Evolutionary conservation across 1,140 invertebrate genomes (phyloP).

Genomic region (Danaus plexippus): DNA sequence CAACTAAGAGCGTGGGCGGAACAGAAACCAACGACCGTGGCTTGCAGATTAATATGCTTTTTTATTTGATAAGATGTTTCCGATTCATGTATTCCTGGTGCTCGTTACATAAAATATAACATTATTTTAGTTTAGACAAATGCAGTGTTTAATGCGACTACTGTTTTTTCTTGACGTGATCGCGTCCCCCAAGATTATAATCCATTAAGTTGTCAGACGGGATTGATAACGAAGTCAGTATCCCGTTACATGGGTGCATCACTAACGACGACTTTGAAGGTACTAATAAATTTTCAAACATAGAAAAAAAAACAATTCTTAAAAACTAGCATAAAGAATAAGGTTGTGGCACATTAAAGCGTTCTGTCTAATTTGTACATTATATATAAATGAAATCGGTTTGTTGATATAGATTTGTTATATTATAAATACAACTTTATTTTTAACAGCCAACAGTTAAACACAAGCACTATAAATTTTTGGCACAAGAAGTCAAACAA

Average conservation of each 20-base stretch:
- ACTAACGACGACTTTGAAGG: constrained; percentile 14
- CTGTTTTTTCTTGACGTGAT: constrained; percentile 17
- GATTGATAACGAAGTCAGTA: constrained; percentile 56
- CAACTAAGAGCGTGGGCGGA: constrained; percentile 29
- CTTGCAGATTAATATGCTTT: constrained; percentile 27
- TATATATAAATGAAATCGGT: background rate
- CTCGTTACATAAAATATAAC: background rate
- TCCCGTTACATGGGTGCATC: constrained; percentile 50
- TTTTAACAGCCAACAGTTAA: background rate
- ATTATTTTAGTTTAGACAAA: too few relatives aligned
- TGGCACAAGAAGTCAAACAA: constrained; percentile 17
- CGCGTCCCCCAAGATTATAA: constrained; percentile 33
- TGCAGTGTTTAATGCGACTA: constrained; percentile 1
- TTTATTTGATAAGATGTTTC: constrained; percentile 30
- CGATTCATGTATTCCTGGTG: constrained; percentile 15
- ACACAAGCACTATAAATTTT: constrained; percentile 1
- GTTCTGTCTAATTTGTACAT: background rate
- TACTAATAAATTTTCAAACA: too few relatives aligned
- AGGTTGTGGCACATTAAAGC: background rate
- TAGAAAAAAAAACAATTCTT: too few relatives aligned
- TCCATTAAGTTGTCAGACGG: constrained; percentile 59
- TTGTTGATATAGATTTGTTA: background rate
- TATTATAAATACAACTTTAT: background rate
- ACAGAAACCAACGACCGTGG: constrained; percentile 10
- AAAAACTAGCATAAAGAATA: constrained; percentile 5